Base-by-base conservation (phyloP, 2,113 vertebrate species). In the Parotia lawesii region DNA sequence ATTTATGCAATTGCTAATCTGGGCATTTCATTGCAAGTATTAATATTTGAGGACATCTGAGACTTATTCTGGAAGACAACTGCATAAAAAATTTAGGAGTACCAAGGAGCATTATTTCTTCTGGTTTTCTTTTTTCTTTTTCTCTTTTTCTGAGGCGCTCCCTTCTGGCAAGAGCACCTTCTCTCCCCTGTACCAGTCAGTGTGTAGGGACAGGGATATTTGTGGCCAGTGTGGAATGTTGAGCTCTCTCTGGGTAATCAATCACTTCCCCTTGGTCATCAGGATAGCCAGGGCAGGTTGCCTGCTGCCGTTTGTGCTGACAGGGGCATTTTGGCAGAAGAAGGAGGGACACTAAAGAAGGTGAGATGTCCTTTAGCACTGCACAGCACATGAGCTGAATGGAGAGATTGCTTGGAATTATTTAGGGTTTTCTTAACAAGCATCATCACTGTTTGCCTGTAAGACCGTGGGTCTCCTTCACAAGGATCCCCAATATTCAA, bases 11-110 rank as follows among this genome's bases (percentile, higher is more conserved):
- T 29, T 76, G 74, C 42, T 93, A 95, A 89, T 89, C 81, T 77
- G 67, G 88, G 75, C 25, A 54, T 87, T 94, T 95, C 84, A 62
- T 92, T 94, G 82, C 60, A 64, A 54, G 69, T 80, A 80, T 94
- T 89, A 96, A 87, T 95, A 94, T 77, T 84, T 85, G 90, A 96
- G 93, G 90, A 91, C 82, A 93, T 90, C 37, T 67, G 87, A 74
- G 93, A 84, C 72, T 48, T 83, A 33, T 87, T 87, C 62, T 88
- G 48, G 47, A 95, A 83, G 89, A 90, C 60, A 95, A 87, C 38
- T 33, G 35, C 56, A 76, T 93, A 24, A 91, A 90, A 91, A 90
- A 88, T 74, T 58, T 37, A 94, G 25, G 18, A 64, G 31, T 42
- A 83, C 19, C 51, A 80, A 89, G 40, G n/a, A 93, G 31, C 12